Evolutionary conservation across 2,113 vertebrate species (phyloP), one percentile per base, ranked within the genome.

Genomic region (Pan paniscus): DNA sequence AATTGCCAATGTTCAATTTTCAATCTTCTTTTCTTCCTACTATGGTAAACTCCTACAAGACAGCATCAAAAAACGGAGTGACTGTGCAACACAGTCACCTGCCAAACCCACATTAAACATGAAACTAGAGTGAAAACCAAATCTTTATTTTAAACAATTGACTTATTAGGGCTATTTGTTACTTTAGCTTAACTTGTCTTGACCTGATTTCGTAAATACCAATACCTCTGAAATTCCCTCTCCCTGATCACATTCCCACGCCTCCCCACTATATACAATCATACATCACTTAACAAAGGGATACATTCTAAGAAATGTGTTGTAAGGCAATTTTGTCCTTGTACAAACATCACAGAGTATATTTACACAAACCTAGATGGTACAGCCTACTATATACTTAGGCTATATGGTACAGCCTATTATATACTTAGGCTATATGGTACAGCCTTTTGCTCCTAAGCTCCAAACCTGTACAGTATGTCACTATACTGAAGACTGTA

Each of bases 81-180:
- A 73, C 35, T n/a, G 9, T 83, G 30, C 46, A 81, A 13, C 32
- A 85, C 1, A 92, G 52, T 79, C 35, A 75, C n/a, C 46, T 89
- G 76, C 25, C 61, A 25, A 50, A 87, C 50, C 40, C n/a, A 70
- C 10, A 8, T 46, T 4, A 91, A 18, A 80, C n/a, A 85, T 27
- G 73, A 57, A 73, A 50, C 35, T 82, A 43, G 6, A 82, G 52
- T 30, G 38, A 90, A 94, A 95, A 81, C 81, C 4, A 73, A 78
- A 88, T 43, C 55, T 83, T 43, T 59, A 64, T 83, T 89, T 89
- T 68, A 91, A 80, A 76, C 17, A 84, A 76, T 1, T 70, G 87
- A 67, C 91, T 96, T 43, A 79, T 88, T 35, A 95, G 23, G 30
- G 43, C 11, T 84, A 61, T 59, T 43, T 94, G 86, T 81, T 90